A percentile compares a stretch with the other conserved stretches of the same genome.
These are phyloP conservation scores for Isotomurus palustris DNA, from an alignment of 2,888 invertebrate genomes.

Conservation along the genomic window DNA sequence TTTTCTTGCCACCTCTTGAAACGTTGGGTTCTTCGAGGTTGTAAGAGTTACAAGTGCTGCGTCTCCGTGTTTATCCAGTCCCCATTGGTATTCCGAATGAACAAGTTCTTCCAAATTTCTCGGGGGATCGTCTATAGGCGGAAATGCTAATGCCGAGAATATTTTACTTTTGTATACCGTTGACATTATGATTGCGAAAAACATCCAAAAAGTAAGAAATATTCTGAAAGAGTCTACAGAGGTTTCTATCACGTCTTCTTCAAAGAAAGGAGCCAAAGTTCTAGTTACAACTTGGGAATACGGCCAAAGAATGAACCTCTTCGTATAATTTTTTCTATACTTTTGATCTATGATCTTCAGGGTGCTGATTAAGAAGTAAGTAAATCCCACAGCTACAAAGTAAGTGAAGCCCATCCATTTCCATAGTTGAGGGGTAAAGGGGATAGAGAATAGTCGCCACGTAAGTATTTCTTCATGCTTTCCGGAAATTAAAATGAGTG, in stretches of 20 bases:
- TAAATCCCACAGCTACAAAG: too few relatives aligned
- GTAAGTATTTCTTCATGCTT: slow-evolving; percentile 8
- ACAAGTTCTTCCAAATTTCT: slow-evolving; percentile 1
- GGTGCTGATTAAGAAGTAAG: too few relatives aligned
- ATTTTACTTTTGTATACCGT: slow-evolving; percentile 1
- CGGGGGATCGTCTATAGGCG: slow-evolving; percentile 1
- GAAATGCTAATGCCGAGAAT: not conserved
- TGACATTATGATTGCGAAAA: not conserved
- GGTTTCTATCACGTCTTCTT: not conserved
- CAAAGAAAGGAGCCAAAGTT: not conserved
- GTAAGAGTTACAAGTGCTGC: not conserved
- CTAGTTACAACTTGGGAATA: not conserved
- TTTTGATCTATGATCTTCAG: not conserved
- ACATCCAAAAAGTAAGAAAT: not conserved
- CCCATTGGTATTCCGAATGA: not conserved
- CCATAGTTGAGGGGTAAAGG: not conserved
- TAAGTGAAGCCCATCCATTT: not conserved
- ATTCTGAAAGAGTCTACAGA: not conserved
- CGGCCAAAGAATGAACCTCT: not conserved
- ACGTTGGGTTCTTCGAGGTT: not conserved
- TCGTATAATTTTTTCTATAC: not conserved
- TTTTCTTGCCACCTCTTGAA: slow-evolving; percentile 2
- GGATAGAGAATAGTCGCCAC: not conserved
- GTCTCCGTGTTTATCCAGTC: slow-evolving; percentile 4
- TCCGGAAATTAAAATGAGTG: slow-evolving; percentile 14